Evolutionary conservation across 2,888 invertebrate genomes (phyloP), one percentile per base, ranked within the genome.

Genomic region (Agonopterix arenella): DNA sequence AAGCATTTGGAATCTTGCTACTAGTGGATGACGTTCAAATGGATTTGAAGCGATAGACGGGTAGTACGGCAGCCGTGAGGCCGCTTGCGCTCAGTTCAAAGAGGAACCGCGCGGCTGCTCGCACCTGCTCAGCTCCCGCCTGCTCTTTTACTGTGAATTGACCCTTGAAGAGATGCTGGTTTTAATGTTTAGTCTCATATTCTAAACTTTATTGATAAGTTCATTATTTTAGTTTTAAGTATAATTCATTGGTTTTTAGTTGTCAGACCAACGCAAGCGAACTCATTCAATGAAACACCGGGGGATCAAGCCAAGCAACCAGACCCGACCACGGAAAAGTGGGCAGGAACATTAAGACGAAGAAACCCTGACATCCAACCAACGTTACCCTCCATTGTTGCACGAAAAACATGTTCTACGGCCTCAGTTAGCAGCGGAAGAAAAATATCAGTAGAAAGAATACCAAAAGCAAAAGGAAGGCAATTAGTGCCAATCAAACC

Each of bases 321-420:
- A 2, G 85, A 89, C 47, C 89, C 85, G 0, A 85, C 85, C 0
- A 91, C 91, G 53, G 93, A 93, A 60, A 91, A 92, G 66, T 93
- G 93, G 93, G 92, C 92, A n/a, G 92, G 92, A 0, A 92, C 93
- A 7, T 73, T 93, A 10, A 80, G 93, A 5, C 89, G 91, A 54
- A 83, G 93, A 48, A 92, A 93, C 72, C 92, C 93, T 0, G 91
- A 93, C 60, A 76, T 93, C 11, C 92, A 93, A 62, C 92, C 92
- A 0, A 90, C 92, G 2, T 68, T 93, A 57, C 93, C 93, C 13
- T 90, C 92, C 1, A 93, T 93, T 51, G 84, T 90, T 54, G 60
- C 80, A 7, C 70, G 84, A 54, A 88, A 88, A 60, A 61, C 76
- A 0, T 91, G 92, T 11, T 86, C 85, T 59, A 42, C 50, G 1